These are phyloP conservation scores for Drosophila robusta DNA, from an alignment of 2,888 invertebrate genomes.

Conservation along the genomic window DNA sequence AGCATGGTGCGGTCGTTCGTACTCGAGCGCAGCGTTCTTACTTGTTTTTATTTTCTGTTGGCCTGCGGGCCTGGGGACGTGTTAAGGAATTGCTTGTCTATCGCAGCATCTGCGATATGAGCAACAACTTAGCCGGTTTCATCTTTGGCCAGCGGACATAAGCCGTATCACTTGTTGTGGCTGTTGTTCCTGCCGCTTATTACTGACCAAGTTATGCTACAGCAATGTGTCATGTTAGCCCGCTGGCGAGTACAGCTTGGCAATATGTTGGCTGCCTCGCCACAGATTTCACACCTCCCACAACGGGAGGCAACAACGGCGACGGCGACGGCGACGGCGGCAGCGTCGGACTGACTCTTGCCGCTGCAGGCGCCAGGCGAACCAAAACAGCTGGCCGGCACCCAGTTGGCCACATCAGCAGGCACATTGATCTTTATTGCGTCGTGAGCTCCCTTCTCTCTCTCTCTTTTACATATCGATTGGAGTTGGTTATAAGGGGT, in stretches of 20 bases:
- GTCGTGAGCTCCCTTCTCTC: conserved; percentile 3
- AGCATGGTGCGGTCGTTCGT: background rate
- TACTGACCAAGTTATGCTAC: conserved; percentile 75
- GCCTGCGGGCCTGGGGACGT: conserved; percentile 54
- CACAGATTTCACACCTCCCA: conserved; percentile 73
- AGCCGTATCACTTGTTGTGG: conserved; percentile 57
- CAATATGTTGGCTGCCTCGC: conserved; percentile 40
- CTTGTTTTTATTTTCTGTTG: conserved; percentile 13
- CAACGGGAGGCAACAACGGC: conserved; percentile 44
- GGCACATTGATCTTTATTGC: conserved; percentile 43
- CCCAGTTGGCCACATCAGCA: conserved; percentile 49
- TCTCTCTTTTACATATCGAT: background rate
- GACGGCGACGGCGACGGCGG: background rate
- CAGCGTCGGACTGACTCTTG: conserved; percentile 27
- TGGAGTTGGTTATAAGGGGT: background rate
- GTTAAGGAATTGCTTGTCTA: conserved; percentile 73
- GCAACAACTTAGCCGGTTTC: conserved; percentile 64
- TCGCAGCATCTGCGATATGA: conserved; percentile 62
- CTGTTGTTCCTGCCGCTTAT: conserved; percentile 39
- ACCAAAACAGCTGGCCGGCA: conserved; percentile 54
- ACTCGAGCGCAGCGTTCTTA: background rate
- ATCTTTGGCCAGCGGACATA: conserved; percentile 60
- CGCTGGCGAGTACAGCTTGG: conserved; percentile 51
- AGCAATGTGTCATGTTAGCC: conserved; percentile 72
- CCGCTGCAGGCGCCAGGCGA: conserved; percentile 72